Base-by-base conservation (phyloP, 2,113 vertebrate species). In the Ophthalmolycus amberensis region DNA sequence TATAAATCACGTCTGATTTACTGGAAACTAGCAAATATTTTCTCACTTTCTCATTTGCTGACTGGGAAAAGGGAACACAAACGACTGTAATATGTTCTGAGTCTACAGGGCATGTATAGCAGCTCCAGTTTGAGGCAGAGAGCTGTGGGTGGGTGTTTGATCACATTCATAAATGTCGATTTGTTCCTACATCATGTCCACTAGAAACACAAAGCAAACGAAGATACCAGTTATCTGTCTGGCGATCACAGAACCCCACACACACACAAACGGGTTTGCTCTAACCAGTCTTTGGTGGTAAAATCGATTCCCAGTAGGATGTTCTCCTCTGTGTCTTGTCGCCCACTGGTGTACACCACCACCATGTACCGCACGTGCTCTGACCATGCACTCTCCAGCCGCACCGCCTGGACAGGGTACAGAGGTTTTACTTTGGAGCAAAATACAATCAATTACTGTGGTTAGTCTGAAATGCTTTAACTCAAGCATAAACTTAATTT, bases 341-440 rank as follows among this genome's bases (percentile, higher is more conserved):
- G 94, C 8, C 98, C 98, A 0, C 88, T 98, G 93, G 97, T 98
- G 92, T 99, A 98, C 18, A 99, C 96, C 37, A 99, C 98, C 84
- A 99, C 97, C 98, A 99, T 98, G 94, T 99, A 99, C 40, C 98
- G 95, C 75, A 98, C 97, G 0, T 98, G 95, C 84, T 99, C 97
- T 0, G 93, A 96, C 97, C 98, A 98, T 25, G 93, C 97, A 0
- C 97, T 99, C 91, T 99, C 98, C 88, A 99, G 83, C 48, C 97
- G 96, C 34, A 99, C 98, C 0, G 98, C 98, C 98, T 99, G 81
- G 34, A 83, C 66, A 69, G 3, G 5, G 37, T n/a, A 71, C 5
- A 75, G 29, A 60, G 67, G 78, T 4, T 14, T 71, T 6, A 64
- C 27, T 5, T 67, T 29, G 68, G 70, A 75, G 48, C 1, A 9